Evolutionary conservation across 2,888 invertebrate genomes (phyloP).

Genomic region (Mimas tiliae): DNA sequence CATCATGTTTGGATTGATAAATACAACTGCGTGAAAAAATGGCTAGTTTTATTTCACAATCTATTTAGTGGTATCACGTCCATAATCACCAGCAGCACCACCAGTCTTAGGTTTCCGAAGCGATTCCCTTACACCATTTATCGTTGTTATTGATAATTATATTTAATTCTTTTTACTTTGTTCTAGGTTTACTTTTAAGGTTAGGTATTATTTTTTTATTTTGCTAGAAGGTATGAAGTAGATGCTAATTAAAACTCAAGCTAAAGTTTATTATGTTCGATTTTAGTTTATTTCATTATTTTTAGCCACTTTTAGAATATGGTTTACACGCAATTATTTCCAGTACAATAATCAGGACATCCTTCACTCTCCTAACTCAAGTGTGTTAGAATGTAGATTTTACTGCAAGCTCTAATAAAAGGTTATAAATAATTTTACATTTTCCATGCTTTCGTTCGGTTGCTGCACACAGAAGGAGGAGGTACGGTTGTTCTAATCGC

Average conservation of each 20-base stretch:
- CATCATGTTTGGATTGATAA: no score
- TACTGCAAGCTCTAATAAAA: not conserved
- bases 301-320: not conserved
- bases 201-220: conserved; percentile 37
- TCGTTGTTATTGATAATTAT: conserved; percentile 32
- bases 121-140: no score
- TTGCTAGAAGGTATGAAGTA: conserved; percentile 11
- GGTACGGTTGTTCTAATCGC: conserved; percentile 62
- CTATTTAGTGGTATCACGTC: no score
- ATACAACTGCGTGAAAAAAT: no score
- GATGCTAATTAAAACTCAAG: not conserved
- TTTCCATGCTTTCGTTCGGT: conserved; percentile 37
- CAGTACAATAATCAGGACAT: not conserved
- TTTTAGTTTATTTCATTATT: not conserved
- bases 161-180: conserved; percentile 53
- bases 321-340: not conserved
- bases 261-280: not conserved
- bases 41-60: no score
- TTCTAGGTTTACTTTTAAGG: conserved; percentile 81
- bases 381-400: conserved; percentile 2
- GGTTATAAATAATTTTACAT: conserved; percentile 23
- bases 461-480: conserved; percentile 69
- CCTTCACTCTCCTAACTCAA: not conserved
- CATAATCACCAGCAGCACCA: no score
- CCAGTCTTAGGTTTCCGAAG: no score